A percentile compares a stretch with the other conserved stretches of the same genome.
phyloP scores from a whole-genome alignment of 2,113 vertebrate genomes.

The Cavia aperea region DNA sequence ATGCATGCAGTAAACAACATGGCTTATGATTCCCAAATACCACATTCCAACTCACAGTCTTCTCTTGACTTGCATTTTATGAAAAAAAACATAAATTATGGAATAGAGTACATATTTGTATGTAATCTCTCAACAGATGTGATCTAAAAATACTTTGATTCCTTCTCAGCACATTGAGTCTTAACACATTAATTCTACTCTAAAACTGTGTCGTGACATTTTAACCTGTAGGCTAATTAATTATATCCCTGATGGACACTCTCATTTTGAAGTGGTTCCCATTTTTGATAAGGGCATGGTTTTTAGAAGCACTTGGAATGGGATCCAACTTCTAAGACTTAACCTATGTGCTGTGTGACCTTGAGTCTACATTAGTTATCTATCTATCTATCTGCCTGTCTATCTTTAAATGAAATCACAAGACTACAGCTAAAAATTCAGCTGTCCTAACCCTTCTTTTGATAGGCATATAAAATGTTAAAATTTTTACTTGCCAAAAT shows the following conservation, averaged over 20 bases:
- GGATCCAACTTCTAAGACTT: neutral
- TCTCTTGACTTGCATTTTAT: slow-evolving; percentile 44
- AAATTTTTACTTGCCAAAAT: neutral
- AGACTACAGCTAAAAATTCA: neutral
- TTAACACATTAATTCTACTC: neutral
- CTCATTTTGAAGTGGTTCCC: neutral
- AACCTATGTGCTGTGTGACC: neutral
- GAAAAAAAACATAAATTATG: slow-evolving; percentile 33
- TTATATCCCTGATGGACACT: neutral
- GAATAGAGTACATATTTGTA: neutral
- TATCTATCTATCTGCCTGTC: neutral
- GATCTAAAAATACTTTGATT: neutral
- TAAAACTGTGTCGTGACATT: neutral
- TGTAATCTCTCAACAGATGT: slow-evolving; percentile 34
- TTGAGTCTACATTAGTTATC: neutral
- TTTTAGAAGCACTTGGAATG: neutral
- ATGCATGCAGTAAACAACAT: neutral
- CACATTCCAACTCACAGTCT: neutral
- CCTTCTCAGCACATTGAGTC: neutral
- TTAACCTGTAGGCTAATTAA: neutral
- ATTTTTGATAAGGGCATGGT: neutral
- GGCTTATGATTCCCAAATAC: slow-evolving; percentile 1
- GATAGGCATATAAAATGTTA: neutral
- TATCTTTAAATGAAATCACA: neutral
- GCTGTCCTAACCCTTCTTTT: neutral